phyloP scores from a whole-genome alignment of 2,888 invertebrate species.

The Cabera pusaria region DNA sequence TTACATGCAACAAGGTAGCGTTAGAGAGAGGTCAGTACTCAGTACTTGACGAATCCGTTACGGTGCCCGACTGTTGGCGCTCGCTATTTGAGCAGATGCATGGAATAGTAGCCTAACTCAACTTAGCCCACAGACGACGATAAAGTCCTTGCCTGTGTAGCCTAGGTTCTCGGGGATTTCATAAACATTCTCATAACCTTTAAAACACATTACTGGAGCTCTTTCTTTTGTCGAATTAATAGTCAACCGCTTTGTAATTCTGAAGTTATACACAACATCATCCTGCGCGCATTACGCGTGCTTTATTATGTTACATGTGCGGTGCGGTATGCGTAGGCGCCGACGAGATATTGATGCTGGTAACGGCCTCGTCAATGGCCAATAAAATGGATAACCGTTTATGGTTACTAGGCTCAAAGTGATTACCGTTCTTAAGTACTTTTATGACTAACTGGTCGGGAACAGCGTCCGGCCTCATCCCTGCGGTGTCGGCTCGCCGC shows the following conservation, averaged over 20 bases:
- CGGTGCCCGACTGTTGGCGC: slow-evolving; percentile 11
- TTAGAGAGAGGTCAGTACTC: slow-evolving; percentile 16
- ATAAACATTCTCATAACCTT: slow-evolving; percentile 2
- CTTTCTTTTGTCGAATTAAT: too few species aligned
- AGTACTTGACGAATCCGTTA: slow-evolving; percentile 20
- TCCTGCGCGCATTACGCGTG: slow-evolving; percentile 12
- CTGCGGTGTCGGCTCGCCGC: slow-evolving; percentile 33
- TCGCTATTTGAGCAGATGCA: slow-evolving; percentile 16
- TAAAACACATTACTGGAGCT: neutral
- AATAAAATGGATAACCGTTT: slow-evolving; percentile 51
- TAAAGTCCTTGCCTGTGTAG: too few species aligned
- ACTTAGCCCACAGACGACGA: slow-evolving; percentile 15
- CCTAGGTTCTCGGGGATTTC: too few species aligned
- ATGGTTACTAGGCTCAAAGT: slow-evolving; percentile 31
- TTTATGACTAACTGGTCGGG: slow-evolving; percentile 36
- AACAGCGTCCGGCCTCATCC: slow-evolving; percentile 26
- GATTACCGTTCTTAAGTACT: slow-evolving; percentile 35
- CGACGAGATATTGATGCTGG: slow-evolving; percentile 35
- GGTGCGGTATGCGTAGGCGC: slow-evolving; percentile 28
- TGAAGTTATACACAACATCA: slow-evolving; percentile 12
- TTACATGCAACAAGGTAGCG: slow-evolving; percentile 17
- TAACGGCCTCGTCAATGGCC: slow-evolving; percentile 45
- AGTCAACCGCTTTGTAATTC: slow-evolving; percentile 8
- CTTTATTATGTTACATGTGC: slow-evolving; percentile 14
- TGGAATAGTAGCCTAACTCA: slow-evolving; percentile 15